phyloP scores from a whole-genome alignment of 2,113 vertebrate genomes.

The Seriola rivoliana region DNA sequence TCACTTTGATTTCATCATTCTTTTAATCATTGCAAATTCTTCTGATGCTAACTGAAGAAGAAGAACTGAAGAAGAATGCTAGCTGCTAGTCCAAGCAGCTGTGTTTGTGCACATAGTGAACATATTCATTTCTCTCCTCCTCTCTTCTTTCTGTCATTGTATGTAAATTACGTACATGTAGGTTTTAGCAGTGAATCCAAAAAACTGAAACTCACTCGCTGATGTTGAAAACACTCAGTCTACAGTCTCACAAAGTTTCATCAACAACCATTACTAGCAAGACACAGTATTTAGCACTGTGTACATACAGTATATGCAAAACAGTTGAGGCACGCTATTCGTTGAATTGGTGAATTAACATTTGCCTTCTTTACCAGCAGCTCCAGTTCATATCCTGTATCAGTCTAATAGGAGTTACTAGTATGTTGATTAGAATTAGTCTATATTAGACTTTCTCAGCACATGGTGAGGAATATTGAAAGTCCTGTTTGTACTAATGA shows the following conservation, averaged over 20 bases:
- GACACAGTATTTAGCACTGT: too few species aligned
- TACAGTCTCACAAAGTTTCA: background rate
- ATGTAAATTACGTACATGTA: background rate
- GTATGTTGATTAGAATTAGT: too few species aligned
- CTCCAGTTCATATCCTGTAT: too few species aligned
- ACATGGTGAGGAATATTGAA: background rate
- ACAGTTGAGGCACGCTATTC: too few species aligned
- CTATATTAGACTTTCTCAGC: background rate
- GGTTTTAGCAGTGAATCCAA: background rate
- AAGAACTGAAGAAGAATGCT: background rate
- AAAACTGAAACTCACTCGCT: background rate
- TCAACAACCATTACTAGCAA: too few species aligned
- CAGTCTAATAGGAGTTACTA: too few species aligned
- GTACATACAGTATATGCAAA: too few species aligned
- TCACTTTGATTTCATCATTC: constrained; percentile 22
- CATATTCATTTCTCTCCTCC: background rate
- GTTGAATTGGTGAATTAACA: too few species aligned
- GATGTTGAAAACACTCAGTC: background rate
- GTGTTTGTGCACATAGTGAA: background rate
- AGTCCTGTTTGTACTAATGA: background rate
- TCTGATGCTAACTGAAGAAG: constrained; percentile 13
- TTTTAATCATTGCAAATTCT: constrained; percentile 6
- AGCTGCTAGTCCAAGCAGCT: background rate
- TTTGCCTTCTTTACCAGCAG: too few species aligned
- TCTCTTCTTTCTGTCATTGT: background rate